A percentile compares a stretch with the other conserved stretches of the same genome.
Evolutionary conservation across 2,888 invertebrate genomes (phyloP).

Genomic region (Nephrotoma guestfalica): DNA sequence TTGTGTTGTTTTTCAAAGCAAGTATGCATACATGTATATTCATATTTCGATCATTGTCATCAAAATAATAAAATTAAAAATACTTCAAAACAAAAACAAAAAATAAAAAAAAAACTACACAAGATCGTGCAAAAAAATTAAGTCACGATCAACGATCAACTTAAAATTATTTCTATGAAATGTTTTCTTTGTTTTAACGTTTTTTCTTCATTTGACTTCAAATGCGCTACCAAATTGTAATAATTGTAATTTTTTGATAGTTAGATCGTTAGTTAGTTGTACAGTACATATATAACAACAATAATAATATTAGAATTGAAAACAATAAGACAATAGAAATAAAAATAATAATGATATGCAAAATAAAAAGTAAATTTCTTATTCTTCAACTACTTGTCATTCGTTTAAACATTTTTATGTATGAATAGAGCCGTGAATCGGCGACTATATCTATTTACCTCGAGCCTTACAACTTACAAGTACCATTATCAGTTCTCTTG

Average conservation of each 20-base stretch:
- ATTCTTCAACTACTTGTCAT: not conserved
- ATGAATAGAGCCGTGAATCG: not conserved
- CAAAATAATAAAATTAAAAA: not conserved
- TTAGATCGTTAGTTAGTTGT: not conserved
- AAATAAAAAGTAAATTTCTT: not conserved
- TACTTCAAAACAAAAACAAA: not conserved
- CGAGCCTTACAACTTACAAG: not conserved
- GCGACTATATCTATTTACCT: not conserved
- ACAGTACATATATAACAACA: not conserved
- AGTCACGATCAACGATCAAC: not conserved
- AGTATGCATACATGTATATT: not conserved
- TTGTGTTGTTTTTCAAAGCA: not conserved
- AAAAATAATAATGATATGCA: not conserved
- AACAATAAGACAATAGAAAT: not conserved
- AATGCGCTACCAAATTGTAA: not conserved
- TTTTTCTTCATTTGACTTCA: not conserved
- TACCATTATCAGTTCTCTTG: not conserved
- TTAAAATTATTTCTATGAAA: not conserved
- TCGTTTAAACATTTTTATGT: not conserved
- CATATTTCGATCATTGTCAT: not conserved
- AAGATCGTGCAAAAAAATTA: not conserved
- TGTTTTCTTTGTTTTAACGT: not conserved
- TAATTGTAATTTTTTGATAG: not conserved
- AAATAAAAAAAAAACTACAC: not conserved
- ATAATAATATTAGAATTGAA: not conserved